Evolutionary conservation across 1,140 invertebrate genomes (phyloP), one percentile per base, ranked within the genome.

Genomic region (Drosophila punjabiensis): DNA sequence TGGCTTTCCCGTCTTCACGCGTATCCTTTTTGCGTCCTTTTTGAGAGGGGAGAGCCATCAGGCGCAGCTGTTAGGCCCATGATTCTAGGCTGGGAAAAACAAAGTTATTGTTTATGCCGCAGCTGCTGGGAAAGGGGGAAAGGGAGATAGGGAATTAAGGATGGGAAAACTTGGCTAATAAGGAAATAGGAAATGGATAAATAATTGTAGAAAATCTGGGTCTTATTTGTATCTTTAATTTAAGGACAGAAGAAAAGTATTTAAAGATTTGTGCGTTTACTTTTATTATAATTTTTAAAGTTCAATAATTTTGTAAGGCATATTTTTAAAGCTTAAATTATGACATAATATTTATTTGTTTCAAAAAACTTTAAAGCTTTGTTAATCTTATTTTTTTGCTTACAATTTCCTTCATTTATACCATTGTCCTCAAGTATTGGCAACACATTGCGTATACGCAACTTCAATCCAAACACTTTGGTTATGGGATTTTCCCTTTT

Each of bases 361-460:
- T 52, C 2, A 10, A 1, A 16, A 10, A 30, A 30, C 0, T 7
- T 24, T 1, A 24, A 50, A 14, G 13, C 50, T 9, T 37, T 10
- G 13, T 1, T 13, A 1, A 37, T 13, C 13, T 35, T 35, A 0
- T 2, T n/a, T 20, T 24, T 62, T 24, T 33, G 1, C 28, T 2
- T n/a, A 39, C 2, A 14, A 53, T 13, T 32, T 50, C 5, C 5
- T 6, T 14, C 0, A 14, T 5, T 32, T 16, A 14, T 18, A 13
- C 66, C 55, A 32, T 43, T 62, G 74, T 77, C 5, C 35, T 24
- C 4, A 18, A 24, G 39, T 50, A 71, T 70, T 73, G 83, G 83
- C 50, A 82, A 83, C 70, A 85, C 86, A 70, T 82, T 81, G 85
- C 85, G 85, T 88, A 88, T 88, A 84, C 85, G 81, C 82, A 78